Evolutionary conservation across 2,113 vertebrate species (phyloP).

Genomic region (Myotis davidii): DNA sequence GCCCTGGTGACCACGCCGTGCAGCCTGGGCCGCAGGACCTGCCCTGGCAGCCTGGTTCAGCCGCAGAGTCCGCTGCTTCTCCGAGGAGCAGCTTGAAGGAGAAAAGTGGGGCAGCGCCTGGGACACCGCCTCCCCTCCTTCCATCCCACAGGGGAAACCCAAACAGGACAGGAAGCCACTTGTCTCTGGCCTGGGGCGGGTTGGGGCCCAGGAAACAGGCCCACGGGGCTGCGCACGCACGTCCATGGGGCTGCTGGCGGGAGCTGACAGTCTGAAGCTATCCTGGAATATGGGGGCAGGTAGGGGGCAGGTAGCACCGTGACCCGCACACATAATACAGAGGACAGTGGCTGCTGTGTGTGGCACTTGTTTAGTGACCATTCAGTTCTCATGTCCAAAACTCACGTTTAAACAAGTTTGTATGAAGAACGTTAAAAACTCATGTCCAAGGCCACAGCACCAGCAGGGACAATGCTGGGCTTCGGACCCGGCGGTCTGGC

Average conservation of each 20-base stretch:
- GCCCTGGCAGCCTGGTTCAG: background rate
- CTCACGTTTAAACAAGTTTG: background rate
- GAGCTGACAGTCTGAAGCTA: constrained; percentile 69
- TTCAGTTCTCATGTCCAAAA: background rate
- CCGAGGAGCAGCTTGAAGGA: constrained; percentile 50
- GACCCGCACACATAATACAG: accelerated
- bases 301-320: background rate
- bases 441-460: background rate
- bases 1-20: background rate
- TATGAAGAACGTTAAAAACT: background rate
- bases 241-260: constrained; percentile 7
- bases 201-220: background rate
- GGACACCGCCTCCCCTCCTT: background rate
- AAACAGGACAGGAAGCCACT: background rate
- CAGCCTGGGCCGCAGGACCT: background rate
- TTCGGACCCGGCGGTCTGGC: background rate
- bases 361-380: background rate
- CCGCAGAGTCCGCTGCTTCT: constrained; percentile 40
- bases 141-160: background rate
- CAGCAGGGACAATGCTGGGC: background rate
- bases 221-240: background rate
- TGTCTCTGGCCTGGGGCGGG: background rate
- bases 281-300: constrained; percentile 62
- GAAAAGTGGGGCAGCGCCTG: background rate
- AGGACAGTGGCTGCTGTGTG: background rate